Base-by-base conservation (phyloP, 1,140 invertebrate species). In the Plutomurus gul region DNA sequence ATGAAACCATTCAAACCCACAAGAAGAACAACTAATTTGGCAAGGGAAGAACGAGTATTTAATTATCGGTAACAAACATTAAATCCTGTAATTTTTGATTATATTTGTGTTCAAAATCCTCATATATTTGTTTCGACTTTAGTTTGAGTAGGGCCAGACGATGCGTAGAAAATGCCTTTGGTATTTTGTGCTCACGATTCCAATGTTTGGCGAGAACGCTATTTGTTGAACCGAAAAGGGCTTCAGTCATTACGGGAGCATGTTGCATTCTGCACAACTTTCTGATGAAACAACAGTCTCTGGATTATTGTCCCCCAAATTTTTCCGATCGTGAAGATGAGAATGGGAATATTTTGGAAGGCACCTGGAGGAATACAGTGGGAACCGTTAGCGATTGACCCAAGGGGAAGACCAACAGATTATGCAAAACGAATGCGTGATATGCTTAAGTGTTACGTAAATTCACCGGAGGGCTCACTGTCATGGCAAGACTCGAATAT, bases 81-180 rank as follows among this genome's bases (percentile, higher is more conserved):
- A n/a, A 20, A 30, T 11, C 10, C 6, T 33, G 16, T 18, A 39
- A 8, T 18, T n/a, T n/a, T 16, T 37, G 18, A 1, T 22, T 37
- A 39, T 20, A 1, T 37, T 37, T 8, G 37, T 5, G 33, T 33
- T 5, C 3, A 4, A 16, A 3, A 70, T 70, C 10, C 11, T 3
- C 4, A 5, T 33, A 18, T 36, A 16, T 8, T 71, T 16, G 46
- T 43, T 7, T 71, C 65, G 16, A 86, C 73, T 86, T 86, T 77
- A 81, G 86, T 74, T 80, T 87, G 47, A 86, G 84, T 72, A 83
- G 85, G 79, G 86, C 86, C 43, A 82, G 86, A 82, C 71, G 85
- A 75, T 83, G 84, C 25, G 84, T 87, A 51, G 85, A 88, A 85
- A 87, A 87, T 85, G 85, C 85, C 8, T 88, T 88, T 80, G 86